Evolutionary conservation across 2,888 invertebrate species (phyloP), one percentile per base, ranked within the genome.

Genomic region (Campoplex nolae): DNA sequence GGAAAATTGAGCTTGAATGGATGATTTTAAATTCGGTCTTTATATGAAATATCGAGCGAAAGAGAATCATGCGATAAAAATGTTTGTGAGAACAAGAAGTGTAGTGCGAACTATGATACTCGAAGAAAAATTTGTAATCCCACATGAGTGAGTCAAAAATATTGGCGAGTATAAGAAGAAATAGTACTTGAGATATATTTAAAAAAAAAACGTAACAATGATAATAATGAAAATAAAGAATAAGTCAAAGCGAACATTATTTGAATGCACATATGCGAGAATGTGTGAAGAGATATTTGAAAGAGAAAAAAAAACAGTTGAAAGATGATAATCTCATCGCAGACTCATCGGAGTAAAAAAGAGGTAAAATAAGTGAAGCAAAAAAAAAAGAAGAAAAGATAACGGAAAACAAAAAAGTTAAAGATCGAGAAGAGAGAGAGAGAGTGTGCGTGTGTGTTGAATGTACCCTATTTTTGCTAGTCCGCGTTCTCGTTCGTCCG

Each of bases 401-500:
- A 58, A 58, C 56, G 23, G 28, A 13, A 4, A 28, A 28, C 58
- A 32, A 28, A 58, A 58, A 28, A 32, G 28, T 65, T 48, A 48
- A 75, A 62, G 65, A 86, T 54, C 18, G 54, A 70, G 71, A 85
- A 89, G 77, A 89, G 42, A 89, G 77, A 89, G 42, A 78, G 74
- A 88, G 75, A 86, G 62, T 68, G 56, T 84, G 83, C 85, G 83
- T 81, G 82, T 79, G 83, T 83, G 70, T 80, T 91, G 87, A 91
- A 94, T 94, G 94, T 94, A 94, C 93, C 94, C 94, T 94, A 94
- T 91, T 94, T 92, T 92, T 94, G 91, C 93, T 93, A 93, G 94
- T 93, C 93, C 91, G 94, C 92, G 92, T 93, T 92, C 94, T 92
- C 93, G 93, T 93, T 92, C 92, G 92, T 90, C 93, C 92, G 92